These are phyloP conservation scores for Ericerus pela DNA, from an alignment of 1,140 invertebrate species.

Conservation along the genomic window DNA sequence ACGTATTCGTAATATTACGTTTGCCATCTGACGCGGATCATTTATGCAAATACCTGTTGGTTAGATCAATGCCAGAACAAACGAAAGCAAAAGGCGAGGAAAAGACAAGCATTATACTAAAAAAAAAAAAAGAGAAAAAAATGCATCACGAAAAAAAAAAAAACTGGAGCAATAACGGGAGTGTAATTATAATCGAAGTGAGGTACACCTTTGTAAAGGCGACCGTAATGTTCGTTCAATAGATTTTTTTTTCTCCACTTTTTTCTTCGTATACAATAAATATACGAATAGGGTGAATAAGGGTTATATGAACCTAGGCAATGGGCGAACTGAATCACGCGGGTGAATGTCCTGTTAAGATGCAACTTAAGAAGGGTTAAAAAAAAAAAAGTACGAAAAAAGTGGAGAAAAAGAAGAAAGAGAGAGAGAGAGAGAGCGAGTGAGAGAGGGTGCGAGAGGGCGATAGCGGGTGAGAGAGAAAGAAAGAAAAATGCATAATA, in stretches of 20 bases:
- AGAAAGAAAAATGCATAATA: no score
- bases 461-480: no score
- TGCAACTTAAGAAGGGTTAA: constrained; percentile 7
- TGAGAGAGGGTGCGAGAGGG: background rate
- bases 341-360: constrained; percentile 9
- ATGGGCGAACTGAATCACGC: constrained; percentile 2
- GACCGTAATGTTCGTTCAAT: background rate
- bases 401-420: background rate
- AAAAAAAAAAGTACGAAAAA: no score
- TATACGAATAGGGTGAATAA: background rate
- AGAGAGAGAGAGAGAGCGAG: background rate
- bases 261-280: background rate
- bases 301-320: constrained; percentile 7
- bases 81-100: background rate
- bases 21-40: background rate
- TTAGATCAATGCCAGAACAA: background rate
- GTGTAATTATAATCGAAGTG: background rate
- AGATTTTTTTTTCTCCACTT: background rate
- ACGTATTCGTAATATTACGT: background rate
- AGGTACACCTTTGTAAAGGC: background rate
- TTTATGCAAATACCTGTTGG: constrained; percentile 6
- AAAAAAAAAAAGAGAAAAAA: background rate
- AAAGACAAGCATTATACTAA: background rate
- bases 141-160: no score
- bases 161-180: no score